Evolutionary conservation across 2,113 vertebrate genomes (phyloP).

Genomic region (Odobenus rosmarus): DNA sequence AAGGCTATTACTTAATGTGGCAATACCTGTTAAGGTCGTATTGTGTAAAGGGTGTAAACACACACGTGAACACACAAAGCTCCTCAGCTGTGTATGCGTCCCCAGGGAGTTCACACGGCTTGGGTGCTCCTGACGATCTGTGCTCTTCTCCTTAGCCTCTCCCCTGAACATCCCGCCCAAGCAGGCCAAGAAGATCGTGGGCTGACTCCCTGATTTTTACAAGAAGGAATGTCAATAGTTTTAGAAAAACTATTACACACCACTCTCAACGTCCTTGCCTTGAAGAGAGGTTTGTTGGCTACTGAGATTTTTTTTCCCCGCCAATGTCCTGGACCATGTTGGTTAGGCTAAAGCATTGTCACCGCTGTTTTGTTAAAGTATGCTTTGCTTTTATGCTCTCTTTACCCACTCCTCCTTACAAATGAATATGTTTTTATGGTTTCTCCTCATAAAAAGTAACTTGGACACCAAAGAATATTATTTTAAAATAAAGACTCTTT

Average conservation of each 20-base stretch:
- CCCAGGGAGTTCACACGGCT: accelerated
- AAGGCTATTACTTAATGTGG: neutral
- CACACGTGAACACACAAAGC: neutral
- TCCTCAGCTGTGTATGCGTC: neutral
- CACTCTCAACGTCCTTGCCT: neutral
- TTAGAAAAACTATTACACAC: neutral
- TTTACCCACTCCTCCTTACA: neutral
- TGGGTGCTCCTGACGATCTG: accelerated
- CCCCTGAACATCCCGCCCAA: too few relatives aligned
- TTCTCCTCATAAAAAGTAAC: slow-evolving; percentile 6
- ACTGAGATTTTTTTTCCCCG: neutral
- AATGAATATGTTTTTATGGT: neutral
- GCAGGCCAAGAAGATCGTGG: neutral
- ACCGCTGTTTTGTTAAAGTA: neutral
- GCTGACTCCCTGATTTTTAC: neutral
- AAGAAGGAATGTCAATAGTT: neutral
- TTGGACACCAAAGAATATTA: neutral
- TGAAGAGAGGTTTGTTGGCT: neutral
- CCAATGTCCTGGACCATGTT: neutral
- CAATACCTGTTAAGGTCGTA: neutral
- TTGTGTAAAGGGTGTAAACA: neutral
- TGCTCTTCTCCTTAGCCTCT: neutral
- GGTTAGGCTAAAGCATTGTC: neutral
- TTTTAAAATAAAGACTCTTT: slow-evolving; percentile 28
- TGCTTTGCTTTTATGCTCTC: neutral